A percentile compares a stretch with the other conserved stretches of the same genome.
Evolutionary conservation across 37 sponge, comb jelly and placozoan genomes (phyloP).

Genomic region (Hormiphora californensis): DNA sequence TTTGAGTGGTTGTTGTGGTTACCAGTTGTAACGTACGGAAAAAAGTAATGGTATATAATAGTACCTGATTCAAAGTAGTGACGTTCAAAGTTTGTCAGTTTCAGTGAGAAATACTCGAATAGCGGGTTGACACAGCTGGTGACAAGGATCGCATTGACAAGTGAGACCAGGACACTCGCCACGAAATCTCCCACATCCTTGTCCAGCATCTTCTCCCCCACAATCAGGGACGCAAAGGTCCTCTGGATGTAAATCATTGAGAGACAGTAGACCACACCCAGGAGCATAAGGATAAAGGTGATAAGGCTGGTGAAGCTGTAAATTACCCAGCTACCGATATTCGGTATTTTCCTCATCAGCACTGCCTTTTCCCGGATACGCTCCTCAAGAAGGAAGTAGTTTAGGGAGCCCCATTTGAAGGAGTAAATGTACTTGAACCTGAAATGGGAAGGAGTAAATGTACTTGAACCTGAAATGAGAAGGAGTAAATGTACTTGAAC

Average conservation of each 20-base stretch:
- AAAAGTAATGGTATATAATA: too few relatives aligned
- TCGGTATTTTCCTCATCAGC: too few relatives aligned
- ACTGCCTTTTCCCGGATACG: not conserved
- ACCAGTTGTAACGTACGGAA: too few relatives aligned
- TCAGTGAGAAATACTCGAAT: not conserved
- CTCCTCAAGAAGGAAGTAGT: slow-evolving; percentile 13
- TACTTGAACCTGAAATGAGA: not conserved
- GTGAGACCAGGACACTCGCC: too few relatives aligned
- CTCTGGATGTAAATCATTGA: not conserved
- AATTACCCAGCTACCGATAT: not conserved
- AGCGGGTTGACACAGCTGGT: not conserved
- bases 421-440: slow-evolving; percentile 9
- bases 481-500: slow-evolving; percentile 18
- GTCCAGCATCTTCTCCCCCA: not conserved
- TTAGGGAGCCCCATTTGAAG: not conserved
- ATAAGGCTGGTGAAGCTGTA: not conserved
- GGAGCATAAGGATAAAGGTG: too few relatives aligned
- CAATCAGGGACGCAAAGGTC: not conserved
- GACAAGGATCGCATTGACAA: not conserved
- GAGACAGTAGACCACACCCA: not conserved
- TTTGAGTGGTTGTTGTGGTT: too few relatives aligned
- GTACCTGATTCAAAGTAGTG: slow-evolving; percentile 8
- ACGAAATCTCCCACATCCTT: not conserved
- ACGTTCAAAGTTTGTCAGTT: not conserved
- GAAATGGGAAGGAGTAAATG: slow-evolving; percentile 18